Conservation (phyloP, 2,888 invertebrate species). For the Amaurobius ferox region DNA sequence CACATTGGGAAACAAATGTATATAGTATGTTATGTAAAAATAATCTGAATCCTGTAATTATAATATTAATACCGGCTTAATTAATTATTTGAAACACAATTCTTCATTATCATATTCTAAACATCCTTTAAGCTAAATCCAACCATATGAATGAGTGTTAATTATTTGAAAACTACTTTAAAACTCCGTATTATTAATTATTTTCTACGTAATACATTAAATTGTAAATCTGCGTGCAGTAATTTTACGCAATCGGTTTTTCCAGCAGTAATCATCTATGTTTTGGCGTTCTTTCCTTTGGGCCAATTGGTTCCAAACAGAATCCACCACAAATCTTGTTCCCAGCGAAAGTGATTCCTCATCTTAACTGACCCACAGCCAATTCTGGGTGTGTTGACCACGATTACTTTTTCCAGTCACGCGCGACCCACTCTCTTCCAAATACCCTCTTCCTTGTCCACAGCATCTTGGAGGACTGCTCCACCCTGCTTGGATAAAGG, state of each 20-base stretch:
- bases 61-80: no score
- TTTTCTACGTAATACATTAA: no score
- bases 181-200: no score
- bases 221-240: no score
- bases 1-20: no score
- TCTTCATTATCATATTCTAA: no score
- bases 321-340: neutral
- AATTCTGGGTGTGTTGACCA: neutral
- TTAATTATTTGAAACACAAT: no score
- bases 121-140: no score
- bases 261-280: neutral
- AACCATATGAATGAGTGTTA: no score
- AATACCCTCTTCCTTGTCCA: constrained; percentile 28
- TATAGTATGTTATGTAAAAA: no score
- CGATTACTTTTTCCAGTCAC: neutral
- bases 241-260: neutral
- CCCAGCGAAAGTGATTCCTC: neutral
- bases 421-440: neutral
- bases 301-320: neutral
- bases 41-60: no score
- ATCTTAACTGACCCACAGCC: neutral
- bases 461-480: constrained; percentile 2
- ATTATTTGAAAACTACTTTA: no score
- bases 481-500: constrained; percentile 28
- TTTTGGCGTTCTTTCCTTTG: neutral